phyloP scores from a whole-genome alignment of 2,888 invertebrate species.

The Sphinx pinastri region DNA sequence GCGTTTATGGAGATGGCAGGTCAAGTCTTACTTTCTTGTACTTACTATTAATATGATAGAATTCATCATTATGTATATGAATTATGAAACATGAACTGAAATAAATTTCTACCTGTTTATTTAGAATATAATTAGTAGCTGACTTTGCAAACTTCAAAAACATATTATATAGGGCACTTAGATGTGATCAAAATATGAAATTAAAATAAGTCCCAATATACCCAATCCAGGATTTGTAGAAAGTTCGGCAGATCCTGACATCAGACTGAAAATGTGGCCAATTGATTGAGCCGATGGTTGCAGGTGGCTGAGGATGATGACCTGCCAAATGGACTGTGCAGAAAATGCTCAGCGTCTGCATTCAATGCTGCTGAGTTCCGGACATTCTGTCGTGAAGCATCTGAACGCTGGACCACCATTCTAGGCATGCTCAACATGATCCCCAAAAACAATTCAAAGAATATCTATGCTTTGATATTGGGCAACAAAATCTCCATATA shows the following conservation, averaged over 20 bases:
- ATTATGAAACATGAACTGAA: no score
- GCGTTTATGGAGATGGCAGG: conserved; percentile 40
- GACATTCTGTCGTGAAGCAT: conserved; percentile 54
- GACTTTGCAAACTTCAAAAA: no score
- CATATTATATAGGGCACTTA: no score
- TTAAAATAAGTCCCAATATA: not conserved
- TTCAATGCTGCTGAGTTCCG: conserved; percentile 64
- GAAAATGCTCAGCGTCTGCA: conserved; percentile 58
- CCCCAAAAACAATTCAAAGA: conserved; percentile 40
- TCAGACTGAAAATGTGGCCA: conserved; percentile 54
- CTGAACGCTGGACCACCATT: conserved; percentile 55
- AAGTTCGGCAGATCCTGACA: not conserved
- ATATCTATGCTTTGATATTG: conserved; percentile 51
- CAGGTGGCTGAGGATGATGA: conserved; percentile 67
- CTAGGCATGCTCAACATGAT: conserved; percentile 54
- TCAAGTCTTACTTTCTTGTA: not conserved
- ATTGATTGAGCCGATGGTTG: conserved; percentile 71
- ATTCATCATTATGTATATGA: no score
- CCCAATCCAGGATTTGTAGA: not conserved
- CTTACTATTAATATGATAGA: no score
- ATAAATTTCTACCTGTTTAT: no score
- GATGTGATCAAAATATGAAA: no score
- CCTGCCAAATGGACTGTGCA: conserved; percentile 68
- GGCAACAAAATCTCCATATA: conserved; percentile 51
- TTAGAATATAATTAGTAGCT: no score